These are phyloP conservation scores for Drosophila saltans DNA, from an alignment of 1,140 invertebrate species.

Conservation along the genomic window DNA sequence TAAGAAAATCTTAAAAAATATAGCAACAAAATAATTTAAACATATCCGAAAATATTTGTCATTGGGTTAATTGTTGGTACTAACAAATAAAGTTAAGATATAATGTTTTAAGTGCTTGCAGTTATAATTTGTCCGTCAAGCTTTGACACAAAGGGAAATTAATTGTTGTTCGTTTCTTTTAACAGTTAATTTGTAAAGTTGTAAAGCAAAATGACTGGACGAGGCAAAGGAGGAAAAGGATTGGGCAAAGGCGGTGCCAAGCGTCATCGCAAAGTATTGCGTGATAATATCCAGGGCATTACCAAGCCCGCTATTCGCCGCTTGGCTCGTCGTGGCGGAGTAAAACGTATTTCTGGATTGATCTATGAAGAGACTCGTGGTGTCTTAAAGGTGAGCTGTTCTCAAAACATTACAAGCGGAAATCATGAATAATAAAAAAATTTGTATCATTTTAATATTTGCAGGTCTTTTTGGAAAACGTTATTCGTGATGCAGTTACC, in stretches of 20 bases:
- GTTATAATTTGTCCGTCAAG: too few species aligned
- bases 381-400: constrained; percentile 88
- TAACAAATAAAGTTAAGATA: too few species aligned
- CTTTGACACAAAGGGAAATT: too few species aligned
- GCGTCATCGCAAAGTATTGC: constrained; percentile 87
- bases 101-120: too few species aligned
- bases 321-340: constrained; percentile 90
- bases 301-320: constrained; percentile 83
- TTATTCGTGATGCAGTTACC: constrained; percentile 92
- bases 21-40: background rate
- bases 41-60: constrained; percentile 21
- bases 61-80: constrained; percentile 1
- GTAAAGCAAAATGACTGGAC: constrained; percentile 85
- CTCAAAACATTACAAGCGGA: constrained; percentile 80
- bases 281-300: constrained; percentile 91
- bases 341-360: constrained; percentile 90
- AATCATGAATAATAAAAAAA: constrained; percentile 59
- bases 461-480: constrained; percentile 92
- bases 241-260: constrained; percentile 88
- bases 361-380: constrained; percentile 89
- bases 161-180: constrained; percentile 8
- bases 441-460: constrained; percentile 20
- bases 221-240: constrained; percentile 88
- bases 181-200: constrained; percentile 29
- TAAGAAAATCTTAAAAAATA: background rate